Evolutionary conservation across 2,113 vertebrate genomes (phyloP).

Genomic region (Alethe castanea): DNA sequence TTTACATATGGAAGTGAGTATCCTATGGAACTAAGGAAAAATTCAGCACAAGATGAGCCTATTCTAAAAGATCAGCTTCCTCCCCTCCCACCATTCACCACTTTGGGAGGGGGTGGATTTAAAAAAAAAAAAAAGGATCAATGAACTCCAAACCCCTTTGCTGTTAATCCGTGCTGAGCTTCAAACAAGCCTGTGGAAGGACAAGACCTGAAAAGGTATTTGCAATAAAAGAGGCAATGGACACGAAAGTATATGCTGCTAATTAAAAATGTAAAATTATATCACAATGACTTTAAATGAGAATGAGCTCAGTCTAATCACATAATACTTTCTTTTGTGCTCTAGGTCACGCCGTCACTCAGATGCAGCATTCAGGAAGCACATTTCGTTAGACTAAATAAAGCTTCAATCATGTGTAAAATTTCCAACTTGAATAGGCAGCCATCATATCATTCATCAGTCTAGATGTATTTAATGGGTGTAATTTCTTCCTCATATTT

Average conservation of each 20-base stretch:
- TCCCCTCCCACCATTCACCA: background rate
- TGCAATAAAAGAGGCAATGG: constrained; percentile 41
- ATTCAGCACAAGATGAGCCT: background rate
- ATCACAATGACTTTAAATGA: constrained; percentile 82
- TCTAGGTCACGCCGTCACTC: constrained; percentile 81
- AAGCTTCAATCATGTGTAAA: constrained; percentile 97
- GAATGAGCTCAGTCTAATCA: constrained; percentile 84
- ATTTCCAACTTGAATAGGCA: constrained; percentile 90
- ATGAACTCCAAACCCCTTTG: constrained; percentile 1
- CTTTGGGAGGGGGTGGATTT: background rate
- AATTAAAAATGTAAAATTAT: constrained; percentile 79
- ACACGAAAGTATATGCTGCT: constrained; percentile 55
- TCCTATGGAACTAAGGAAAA: background rate
- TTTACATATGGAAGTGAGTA: too few relatives aligned
- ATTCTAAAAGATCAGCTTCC: background rate
- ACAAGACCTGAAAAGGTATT: constrained; percentile 59
- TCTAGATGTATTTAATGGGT: constrained; percentile 83
- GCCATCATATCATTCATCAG: constrained; percentile 90
- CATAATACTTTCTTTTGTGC: constrained; percentile 93
- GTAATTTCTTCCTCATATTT: constrained; percentile 88
- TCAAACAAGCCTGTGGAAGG: constrained; percentile 43
- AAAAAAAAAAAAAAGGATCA: background rate
- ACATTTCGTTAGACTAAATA: constrained; percentile 96
- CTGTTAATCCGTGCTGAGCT: constrained; percentile 26
- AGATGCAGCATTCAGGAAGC: constrained; percentile 92